Evolutionary conservation across 1,140 invertebrate species (phyloP), one percentile per base, ranked within the genome.

Genomic region (Mylabris phalerata): DNA sequence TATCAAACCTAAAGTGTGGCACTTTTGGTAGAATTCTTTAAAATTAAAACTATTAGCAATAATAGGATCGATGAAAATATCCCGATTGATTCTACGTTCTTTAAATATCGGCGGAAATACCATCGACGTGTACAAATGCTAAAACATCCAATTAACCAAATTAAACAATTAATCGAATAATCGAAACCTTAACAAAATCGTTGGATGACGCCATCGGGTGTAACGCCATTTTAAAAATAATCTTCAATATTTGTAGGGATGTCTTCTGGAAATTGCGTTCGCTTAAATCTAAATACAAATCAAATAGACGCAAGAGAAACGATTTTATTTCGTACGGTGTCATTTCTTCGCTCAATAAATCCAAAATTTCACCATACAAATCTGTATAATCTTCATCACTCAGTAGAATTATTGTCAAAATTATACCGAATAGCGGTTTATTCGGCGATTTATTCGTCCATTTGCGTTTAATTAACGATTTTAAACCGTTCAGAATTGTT

Each of bases 171-270:
- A 6, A 45, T 47, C 9, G 4, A 25, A 47, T 19, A 3, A 47
- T 10, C 7, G 9, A 19, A 47, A 54, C 51, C 26, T 54, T 54
- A 32, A 54, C 51, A 38, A 45, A 54, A 46, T 54, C 51, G 1
- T 42, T 54, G n/a, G 51, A 54, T 38, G 51, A 54, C 11, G 51
- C 51, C 51, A 54, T 54, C 19, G 51, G 51, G 45, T 54, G 51
- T 32, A 54, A 3, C 2, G 51, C 42, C 51, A 54, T 54, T 54
- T 46, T 54, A 43, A 54, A 54, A 19, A 54, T 46, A 19, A 54
- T 45, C 46, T 54, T 54, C 25, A 54, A 46, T 7, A 54, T 27
- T 46, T 54, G 51, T 38, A 46, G 9, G 1, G 42, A 42, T 13
- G 42, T 54, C 10, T 32, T 39, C 39, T n/a, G 44, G 24, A 19